Evolutionary conservation across 2,888 invertebrate genomes (phyloP), one percentile per base, ranked within the genome.

Genomic region (Acrocera orbiculus): DNA sequence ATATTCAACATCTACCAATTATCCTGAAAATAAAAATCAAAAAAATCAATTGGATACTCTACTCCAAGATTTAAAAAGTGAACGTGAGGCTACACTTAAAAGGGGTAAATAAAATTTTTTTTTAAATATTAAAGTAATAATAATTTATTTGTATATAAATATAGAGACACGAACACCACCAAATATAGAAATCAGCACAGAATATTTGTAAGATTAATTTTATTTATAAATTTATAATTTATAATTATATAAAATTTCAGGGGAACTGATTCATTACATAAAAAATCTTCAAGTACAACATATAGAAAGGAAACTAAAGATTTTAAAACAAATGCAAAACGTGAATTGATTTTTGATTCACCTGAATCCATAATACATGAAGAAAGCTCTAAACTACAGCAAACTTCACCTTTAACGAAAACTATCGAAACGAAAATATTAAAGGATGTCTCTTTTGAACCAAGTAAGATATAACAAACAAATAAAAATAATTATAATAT

Each of bases 1-100:
- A 46, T 60, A 59, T 43, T 54, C 56, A 15, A 47, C 47, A 35
- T 39, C 52, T 2, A 2, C 14, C 17, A 29, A 17, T n/a, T 41
- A 44, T 36, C 43, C 44, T 40, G 50, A 47, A 37, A 40, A 47
- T 15, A 36, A 46, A 15, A 50, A 55, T 44, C 67, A 75, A 48
- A 79, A 77, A 29, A 77, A 76, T 46, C 78, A 80, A 53, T 56
- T 81, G 49, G 80, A 81, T 53, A 74, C 75, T 1, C 58, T 81
- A 30, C 62, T 81, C 34, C 78, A 78, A 44, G 80, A 81, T 53
- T 58, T 81, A 46, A 76, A 77, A 45, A 49, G 55, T 35, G 60
- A 61, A 40, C 52, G 60, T 5, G 51, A 58, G 36, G n/a, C 23
- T 3, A 54, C 56, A 15, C 50, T 48, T 36, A 52, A 54, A 38